Evolutionary conservation across 1,140 invertebrate species (phyloP), one percentile per base, ranked within the genome.

Genomic region (Lepidurus packardi): DNA sequence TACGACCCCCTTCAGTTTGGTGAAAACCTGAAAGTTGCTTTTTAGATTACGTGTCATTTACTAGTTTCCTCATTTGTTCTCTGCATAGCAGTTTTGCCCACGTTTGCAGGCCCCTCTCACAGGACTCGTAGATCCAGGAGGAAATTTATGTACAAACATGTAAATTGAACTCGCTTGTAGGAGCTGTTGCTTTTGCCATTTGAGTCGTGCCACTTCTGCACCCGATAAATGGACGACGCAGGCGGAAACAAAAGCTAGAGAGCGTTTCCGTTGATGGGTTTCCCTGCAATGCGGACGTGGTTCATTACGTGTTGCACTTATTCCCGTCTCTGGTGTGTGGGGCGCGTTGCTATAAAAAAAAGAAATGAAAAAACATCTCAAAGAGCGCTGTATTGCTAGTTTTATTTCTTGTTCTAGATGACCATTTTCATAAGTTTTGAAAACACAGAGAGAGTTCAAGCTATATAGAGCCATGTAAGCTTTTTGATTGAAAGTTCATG

Each of bases 211-310:
- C 53, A 65, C 53, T n/a, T 65, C 53, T 65, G 53, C 53, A n/a
- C 53, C 13, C 53, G 21, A 21, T 16, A 65, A 65, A 65, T 65
- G 53, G 53, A 65, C 53, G 16, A 65, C 53, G 53, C 53, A 65
- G 53, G 53, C 53, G 53, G 21, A 65, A 65, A 65, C 53, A 65
- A 65, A 65, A 21, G 53, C 21, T 21, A 21, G 53, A 21, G 53
- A 65, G 13, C 13, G 53, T 65, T 65, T 65, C 53, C 53, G 53
- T 65, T 65, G 8, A 65, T 65, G 13, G 53, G 53, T 65, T 65
- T 65, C 53, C 53, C 53, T 65, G 53, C 53, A 65, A n/a, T 65
- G 53, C 53, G 53, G 53, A 65, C 53, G 53, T 65, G 53, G 53
- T 16, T 65, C 53, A 65, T 65, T 16, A 65, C 53, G 53, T 65